Base-by-base conservation (phyloP, 2,888 invertebrate species). In the Microplitis manilae region DNA sequence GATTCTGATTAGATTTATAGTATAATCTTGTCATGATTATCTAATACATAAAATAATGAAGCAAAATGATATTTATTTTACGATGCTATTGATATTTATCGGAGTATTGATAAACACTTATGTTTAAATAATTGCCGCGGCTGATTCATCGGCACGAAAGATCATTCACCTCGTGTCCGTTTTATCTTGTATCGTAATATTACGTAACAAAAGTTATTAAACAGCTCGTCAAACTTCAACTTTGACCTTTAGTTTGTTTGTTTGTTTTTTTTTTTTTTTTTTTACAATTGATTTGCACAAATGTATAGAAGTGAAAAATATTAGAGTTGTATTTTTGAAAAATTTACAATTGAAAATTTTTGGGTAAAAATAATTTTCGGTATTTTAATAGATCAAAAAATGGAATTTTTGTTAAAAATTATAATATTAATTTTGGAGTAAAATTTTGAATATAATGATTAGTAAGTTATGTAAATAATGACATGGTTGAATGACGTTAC, bases 191-290 rank as follows among this genome's bases (percentile, higher is more conserved):
- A 59, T n/a, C 30, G 30, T 50, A 70, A 30, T 70, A 70, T 70
- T 70, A 70, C 60, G 59, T 38, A 70, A 70, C 2, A 20, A 30
- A 30, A 70, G 59, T 59, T 70, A 60, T 60, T 70, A 70, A 70
- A 20, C 60, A 9, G 8, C 13, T 50, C 50, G 50, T 38, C 70
- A 70, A 70, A 70, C 59, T 59, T 70, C 50, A 60, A 70, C 70
- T 60, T 9, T 60, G 30, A 70, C 70, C 70, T 70, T 70, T 70
- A 60, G 59, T 5, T 4, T 59, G 60, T 15, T 15, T 30, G 1
- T 59, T 70, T 15, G 6, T 15, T 1, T 15, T 5, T 4, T 59
- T 70, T 15, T 15, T 30, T 4, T 59, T 70, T 15, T 15, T 17
- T 2, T 17, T 5, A 62, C 8, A 20, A 62, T 62, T 62, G n/a